Conservation (phyloP, 2,888 invertebrate species). For the Epirrhoe tristata region DNA sequence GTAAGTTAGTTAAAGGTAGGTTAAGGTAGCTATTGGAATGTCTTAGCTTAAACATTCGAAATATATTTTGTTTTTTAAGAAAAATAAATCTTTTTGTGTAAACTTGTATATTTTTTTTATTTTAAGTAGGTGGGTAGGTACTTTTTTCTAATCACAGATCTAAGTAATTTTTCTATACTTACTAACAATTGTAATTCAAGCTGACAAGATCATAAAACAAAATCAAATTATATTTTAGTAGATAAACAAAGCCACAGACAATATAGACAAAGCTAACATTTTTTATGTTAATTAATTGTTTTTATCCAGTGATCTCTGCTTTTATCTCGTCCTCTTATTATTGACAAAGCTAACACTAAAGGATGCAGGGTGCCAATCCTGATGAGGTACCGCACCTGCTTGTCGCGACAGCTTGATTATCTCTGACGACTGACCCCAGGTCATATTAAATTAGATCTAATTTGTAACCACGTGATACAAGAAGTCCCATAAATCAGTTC, state of each 20-base stretch:
- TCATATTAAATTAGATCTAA: conserved; percentile 22
- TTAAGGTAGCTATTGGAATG: neutral
- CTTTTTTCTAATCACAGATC: neutral
- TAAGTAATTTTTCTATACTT: too few relatives aligned
- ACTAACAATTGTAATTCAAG: too few relatives aligned
- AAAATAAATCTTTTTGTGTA: conserved; percentile 7
- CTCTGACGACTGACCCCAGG: conserved; percentile 12
- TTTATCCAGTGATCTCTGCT: too few relatives aligned
- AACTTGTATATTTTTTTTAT: neutral
- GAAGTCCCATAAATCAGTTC: conserved; percentile 8
- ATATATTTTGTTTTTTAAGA: neutral
- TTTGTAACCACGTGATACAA: conserved; percentile 13
- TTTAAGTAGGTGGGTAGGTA: too few relatives aligned
- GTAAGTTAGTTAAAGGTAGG: neutral
- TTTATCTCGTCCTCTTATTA: too few relatives aligned
- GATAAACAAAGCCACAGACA: too few relatives aligned
- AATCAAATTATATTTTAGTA: too few relatives aligned
- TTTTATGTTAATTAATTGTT: too few relatives aligned
- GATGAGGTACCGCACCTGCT: conserved; percentile 4
- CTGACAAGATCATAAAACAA: too few relatives aligned
- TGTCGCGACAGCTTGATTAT: conserved; percentile 8
- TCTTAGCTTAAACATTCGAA: neutral
- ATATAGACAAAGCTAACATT: too few relatives aligned
- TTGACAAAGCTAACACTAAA: too few relatives aligned
- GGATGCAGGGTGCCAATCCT: conserved; percentile 12